A percentile compares a stretch with the other conserved stretches of the same genome.
phyloP scores from a whole-genome alignment of 2,888 invertebrate species.

The Acrocera orbiculus region DNA sequence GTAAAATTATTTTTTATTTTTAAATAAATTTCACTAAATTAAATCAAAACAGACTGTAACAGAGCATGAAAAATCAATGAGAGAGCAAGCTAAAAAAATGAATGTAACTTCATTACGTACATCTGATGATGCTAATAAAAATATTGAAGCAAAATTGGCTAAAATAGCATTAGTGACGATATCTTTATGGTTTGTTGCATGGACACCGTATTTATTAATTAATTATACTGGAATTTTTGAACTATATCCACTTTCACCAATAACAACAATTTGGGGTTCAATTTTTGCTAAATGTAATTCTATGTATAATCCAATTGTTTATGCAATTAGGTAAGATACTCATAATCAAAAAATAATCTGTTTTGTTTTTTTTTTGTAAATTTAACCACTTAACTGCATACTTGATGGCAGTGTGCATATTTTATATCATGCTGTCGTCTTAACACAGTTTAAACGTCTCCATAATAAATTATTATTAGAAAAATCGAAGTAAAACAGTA shows the following conservation, averaged over 20 bases:
- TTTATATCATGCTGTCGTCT: too few relatives aligned
- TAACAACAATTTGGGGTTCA: slow-evolving; percentile 47
- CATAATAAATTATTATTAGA: too few relatives aligned
- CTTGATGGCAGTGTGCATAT: too few relatives aligned
- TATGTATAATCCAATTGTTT: slow-evolving; percentile 80
- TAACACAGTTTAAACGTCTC: too few relatives aligned
- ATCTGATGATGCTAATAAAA: slow-evolving; percentile 34
- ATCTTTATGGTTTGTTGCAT: slow-evolving; percentile 45
- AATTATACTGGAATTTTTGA: slow-evolving; percentile 36
- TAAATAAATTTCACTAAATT: neutral
- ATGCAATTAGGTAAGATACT: slow-evolving; percentile 57
- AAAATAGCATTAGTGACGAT: slow-evolving; percentile 45
- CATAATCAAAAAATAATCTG: neutral
- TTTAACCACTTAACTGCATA: too few relatives aligned
- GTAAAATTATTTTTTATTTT: neutral
- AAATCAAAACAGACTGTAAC: slow-evolving; percentile 39
- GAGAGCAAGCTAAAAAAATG: slow-evolving; percentile 46
- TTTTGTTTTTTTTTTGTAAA: too few relatives aligned
- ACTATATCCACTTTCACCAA: slow-evolving; percentile 32
- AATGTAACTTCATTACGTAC: slow-evolving; percentile 41
- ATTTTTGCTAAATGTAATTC: slow-evolving; percentile 85
- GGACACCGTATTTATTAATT: slow-evolving; percentile 44
- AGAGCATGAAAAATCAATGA: slow-evolving; percentile 38
- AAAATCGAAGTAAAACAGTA: too few relatives aligned
- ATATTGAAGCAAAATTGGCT: slow-evolving; percentile 39